Percentiles rank a stretch among this genome's conserved stretches.
Evolutionary conservation across 2,888 invertebrate species (phyloP).

Genomic region (Cistogaster globosa): DNA sequence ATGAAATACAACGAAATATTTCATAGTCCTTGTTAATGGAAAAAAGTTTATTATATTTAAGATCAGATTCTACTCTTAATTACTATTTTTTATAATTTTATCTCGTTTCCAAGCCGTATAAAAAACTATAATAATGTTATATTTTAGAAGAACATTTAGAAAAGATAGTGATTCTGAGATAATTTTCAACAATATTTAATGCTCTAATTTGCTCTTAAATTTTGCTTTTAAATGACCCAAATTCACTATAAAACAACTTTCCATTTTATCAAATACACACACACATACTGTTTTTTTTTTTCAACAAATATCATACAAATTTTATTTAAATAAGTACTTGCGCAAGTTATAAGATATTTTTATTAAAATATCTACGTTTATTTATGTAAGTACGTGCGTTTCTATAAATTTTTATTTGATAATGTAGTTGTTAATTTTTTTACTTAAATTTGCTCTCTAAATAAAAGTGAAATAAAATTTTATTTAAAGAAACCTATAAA

Average conservation of each 20-base stretch:
- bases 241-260: constrained; percentile 1
- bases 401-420: neutral
- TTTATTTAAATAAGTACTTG: no score
- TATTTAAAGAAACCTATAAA: constrained; percentile 10
- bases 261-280: neutral
- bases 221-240: neutral
- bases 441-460: constrained; percentile 1
- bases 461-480: constrained; percentile 4
- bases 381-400: no score
- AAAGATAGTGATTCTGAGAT: neutral
- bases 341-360: no score
- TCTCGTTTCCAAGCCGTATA: no score
- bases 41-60: no score
- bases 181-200: neutral
- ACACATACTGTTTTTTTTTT: no score
- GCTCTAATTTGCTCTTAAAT: neutral
- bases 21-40: no score
- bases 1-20: no score
- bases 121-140: neutral
- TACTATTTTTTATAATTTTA: no score
- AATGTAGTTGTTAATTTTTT: neutral
- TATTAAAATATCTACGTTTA: no score
- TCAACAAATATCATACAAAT: no score
- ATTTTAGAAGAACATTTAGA: neutral
- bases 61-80: no score